These are phyloP conservation scores for Amblyjoppa fuscipennis DNA, from an alignment of 2,888 invertebrate species.

Conservation along the genomic window DNA sequence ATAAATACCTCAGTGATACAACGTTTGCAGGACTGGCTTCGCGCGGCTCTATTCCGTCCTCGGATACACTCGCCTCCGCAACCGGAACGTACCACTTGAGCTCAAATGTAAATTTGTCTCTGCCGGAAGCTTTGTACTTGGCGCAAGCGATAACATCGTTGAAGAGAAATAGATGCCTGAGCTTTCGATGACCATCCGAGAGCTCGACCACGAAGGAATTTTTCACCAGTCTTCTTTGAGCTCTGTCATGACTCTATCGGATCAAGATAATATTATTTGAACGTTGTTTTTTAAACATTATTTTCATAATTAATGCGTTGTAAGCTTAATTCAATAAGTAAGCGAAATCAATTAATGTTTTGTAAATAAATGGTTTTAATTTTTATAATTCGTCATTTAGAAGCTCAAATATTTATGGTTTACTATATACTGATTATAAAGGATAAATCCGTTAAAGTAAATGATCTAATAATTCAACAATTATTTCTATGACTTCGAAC, in stretches of 20 bases:
- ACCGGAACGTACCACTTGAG: constrained; percentile 97
- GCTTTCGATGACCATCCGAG: constrained; percentile 94
- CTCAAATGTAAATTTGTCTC: constrained; percentile 96
- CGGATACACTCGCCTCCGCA: constrained; percentile 92
- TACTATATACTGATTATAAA: too few species aligned
- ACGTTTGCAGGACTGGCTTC: constrained; percentile 94
- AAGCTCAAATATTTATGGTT: neutral
- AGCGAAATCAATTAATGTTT: too few species aligned
- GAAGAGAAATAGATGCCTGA: constrained; percentile 96
- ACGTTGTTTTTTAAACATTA: neutral
- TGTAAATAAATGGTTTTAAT: too few species aligned
- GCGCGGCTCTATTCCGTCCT: constrained; percentile 89
- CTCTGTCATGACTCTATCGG: constrained; percentile 90
- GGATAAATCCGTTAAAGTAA: too few species aligned
- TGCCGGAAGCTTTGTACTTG: constrained; percentile 95
- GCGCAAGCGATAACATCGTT: constrained; percentile 98
- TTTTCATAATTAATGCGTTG: too few species aligned
- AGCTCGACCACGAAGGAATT: constrained; percentile 98
- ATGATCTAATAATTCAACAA: neutral
- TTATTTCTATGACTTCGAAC: neutral
- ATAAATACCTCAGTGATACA: constrained; percentile 88
- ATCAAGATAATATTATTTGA: neutral
- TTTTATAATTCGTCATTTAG: neutral
- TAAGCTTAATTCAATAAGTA: too few species aligned
- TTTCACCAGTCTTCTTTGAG: constrained; percentile 95